Evolutionary conservation across 2,888 invertebrate genomes (phyloP).

Genomic region (Cataglyphis livida): DNA sequence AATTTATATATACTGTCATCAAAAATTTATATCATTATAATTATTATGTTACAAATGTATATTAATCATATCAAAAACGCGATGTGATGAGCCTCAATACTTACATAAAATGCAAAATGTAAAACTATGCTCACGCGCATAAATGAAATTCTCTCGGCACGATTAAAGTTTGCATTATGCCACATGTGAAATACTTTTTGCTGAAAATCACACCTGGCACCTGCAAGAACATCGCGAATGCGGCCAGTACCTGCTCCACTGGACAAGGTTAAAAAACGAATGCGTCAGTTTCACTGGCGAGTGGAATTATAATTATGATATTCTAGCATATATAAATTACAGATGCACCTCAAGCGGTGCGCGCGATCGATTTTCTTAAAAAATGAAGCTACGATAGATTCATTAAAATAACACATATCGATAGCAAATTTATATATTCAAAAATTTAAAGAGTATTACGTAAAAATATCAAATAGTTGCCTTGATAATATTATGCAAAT

Average conservation of each 20-base stretch:
- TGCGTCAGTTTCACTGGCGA: conserved; percentile 19
- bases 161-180: conserved; percentile 62
- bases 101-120: conserved; percentile 34
- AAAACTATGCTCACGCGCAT: conserved; percentile 30
- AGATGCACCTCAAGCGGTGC: background rate
- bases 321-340: background rate
- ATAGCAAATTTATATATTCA: background rate
- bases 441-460: background rate
- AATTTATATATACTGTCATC: background rate
- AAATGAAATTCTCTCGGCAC: conserved; percentile 53
- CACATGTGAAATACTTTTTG: conserved; percentile 50
- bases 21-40: background rate
- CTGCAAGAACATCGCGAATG: conserved; percentile 46
- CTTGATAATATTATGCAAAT: background rate
- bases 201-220: conserved; percentile 60
- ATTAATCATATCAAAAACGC: background rate
- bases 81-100: background rate
- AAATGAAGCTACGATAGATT: background rate
- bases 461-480: background rate
- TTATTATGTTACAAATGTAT: conserved; percentile 16
- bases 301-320: conserved; percentile 23
- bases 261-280: conserved; percentile 60
- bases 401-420: background rate
- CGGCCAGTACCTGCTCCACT: conserved; percentile 15
- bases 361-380: background rate